phyloP scores from a whole-genome alignment of 2,888 invertebrate species.

The Myathropa florea region DNA sequence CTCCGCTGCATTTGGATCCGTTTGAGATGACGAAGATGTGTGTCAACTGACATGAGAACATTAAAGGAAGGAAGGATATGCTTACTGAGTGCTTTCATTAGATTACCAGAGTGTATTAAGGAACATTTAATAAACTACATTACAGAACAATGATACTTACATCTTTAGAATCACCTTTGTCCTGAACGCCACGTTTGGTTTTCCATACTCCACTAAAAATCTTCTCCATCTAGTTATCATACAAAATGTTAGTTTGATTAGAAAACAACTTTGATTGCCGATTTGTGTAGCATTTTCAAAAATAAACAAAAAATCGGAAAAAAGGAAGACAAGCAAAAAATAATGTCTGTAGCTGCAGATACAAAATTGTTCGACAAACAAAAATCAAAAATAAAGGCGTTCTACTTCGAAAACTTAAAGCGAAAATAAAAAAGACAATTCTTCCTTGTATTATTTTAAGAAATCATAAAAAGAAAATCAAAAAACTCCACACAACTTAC shows the following conservation, averaged over 20 bases:
- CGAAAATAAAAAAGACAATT: not conserved
- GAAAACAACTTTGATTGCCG: slow-evolving; percentile 2
- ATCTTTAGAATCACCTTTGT: slow-evolving; percentile 64
- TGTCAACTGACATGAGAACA: not conserved
- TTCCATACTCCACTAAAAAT: slow-evolving; percentile 95
- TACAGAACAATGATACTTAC: not conserved
- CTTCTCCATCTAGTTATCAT: slow-evolving; percentile 89
- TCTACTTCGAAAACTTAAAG: not conserved
- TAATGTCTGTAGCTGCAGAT: not conserved
- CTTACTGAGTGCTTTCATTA: not conserved
- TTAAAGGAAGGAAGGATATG: not conserved
- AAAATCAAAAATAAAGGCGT: not conserved
- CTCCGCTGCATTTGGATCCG: not conserved
- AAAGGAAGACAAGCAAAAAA: not conserved
- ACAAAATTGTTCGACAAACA: not conserved
- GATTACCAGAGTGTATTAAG: not conserved
- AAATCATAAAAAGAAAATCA: not conserved
- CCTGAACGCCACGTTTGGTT: slow-evolving; percentile 87
- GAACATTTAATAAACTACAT: not conserved
- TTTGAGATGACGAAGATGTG: not conserved
- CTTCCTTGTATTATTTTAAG: not conserved
- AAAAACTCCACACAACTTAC: not conserved
- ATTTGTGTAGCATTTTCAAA: not conserved
- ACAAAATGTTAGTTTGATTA: slow-evolving; percentile 24
- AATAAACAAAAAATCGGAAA: not conserved